phyloP scores from a whole-genome alignment of 2,888 invertebrate species.

The Apeira syringaria region DNA sequence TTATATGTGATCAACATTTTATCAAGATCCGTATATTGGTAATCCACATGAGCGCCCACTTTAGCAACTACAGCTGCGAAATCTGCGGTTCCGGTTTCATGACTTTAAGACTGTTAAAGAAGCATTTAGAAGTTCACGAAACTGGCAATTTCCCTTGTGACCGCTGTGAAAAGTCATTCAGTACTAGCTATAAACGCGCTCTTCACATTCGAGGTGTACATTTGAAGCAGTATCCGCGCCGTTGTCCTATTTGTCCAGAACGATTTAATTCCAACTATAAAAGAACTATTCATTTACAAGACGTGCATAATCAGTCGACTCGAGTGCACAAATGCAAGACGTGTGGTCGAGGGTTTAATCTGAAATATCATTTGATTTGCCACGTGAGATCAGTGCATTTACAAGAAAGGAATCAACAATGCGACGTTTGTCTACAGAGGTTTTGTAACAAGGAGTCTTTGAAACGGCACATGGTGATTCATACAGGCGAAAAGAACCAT shows the following conservation, averaged over 20 bases:
- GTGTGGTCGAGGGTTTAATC: slow-evolving; percentile 68
- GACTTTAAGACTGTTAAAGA: slow-evolving; percentile 69
- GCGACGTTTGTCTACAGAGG: slow-evolving; percentile 77
- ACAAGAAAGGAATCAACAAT: slow-evolving; percentile 78
- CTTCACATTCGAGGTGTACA: slow-evolving; percentile 71
- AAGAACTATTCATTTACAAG: slow-evolving; percentile 72
- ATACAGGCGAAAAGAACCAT: slow-evolving; percentile 81
- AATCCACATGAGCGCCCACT: slow-evolving; percentile 77
- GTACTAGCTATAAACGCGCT: slow-evolving; percentile 65
- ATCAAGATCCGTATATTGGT: slow-evolving; percentile 71
- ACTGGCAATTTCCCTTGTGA: slow-evolving; percentile 71
- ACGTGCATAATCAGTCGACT: slow-evolving; percentile 73
- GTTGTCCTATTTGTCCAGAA: slow-evolving; percentile 75
- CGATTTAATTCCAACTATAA: slow-evolving; percentile 75
- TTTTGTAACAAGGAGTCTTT: slow-evolving; percentile 82
- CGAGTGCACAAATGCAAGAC: slow-evolving; percentile 73
- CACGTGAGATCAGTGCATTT: slow-evolving; percentile 72
- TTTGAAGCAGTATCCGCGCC: slow-evolving; percentile 63
- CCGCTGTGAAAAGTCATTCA: slow-evolving; percentile 66
- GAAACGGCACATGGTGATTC: slow-evolving; percentile 82
- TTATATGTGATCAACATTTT: slow-evolving; percentile 64
- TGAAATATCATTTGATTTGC: slow-evolving; percentile 72
- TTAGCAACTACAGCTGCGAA: slow-evolving; percentile 76
- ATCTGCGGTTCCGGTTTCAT: slow-evolving; percentile 74
- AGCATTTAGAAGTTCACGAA: slow-evolving; percentile 74